These are phyloP conservation scores for Oscheius sp. DNA, from an alignment of 2,888 invertebrate genomes.

Conservation along the genomic window DNA sequence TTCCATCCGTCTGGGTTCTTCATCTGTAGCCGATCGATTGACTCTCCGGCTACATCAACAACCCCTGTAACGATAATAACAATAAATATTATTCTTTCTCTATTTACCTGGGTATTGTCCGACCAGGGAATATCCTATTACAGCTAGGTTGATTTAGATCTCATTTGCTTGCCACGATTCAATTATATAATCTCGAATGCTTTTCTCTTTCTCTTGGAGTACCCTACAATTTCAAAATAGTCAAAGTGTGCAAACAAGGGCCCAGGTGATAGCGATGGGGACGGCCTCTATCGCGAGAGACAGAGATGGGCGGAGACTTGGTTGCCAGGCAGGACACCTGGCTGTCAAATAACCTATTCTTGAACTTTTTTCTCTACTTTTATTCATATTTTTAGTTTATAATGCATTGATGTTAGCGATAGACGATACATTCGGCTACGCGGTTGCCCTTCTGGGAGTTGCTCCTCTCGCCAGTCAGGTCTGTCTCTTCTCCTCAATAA, in stretches of 20 bases:
- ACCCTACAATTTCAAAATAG: slow-evolving; percentile 9
- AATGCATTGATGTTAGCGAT: slow-evolving; percentile 22
- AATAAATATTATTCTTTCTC: too few relatives aligned
- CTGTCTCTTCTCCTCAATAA: neutral
- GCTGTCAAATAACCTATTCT: neutral
- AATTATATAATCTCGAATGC: too few relatives aligned
- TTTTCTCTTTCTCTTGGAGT: too few relatives aligned
- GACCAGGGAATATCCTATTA: too few relatives aligned
- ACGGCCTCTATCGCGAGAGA: neutral
- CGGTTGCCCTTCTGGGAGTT: slow-evolving; percentile 37
- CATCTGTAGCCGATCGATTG: slow-evolving; percentile 5
- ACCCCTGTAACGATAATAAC: too few relatives aligned
- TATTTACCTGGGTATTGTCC: too few relatives aligned
- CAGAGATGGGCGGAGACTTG: slow-evolving; percentile 7
- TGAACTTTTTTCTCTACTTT: neutral
- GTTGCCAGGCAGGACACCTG: slow-evolving; percentile 1
- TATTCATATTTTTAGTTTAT: neutral
- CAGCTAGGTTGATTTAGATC: too few relatives aligned
- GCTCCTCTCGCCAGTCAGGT: slow-evolving; percentile 43
- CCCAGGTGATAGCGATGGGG: slow-evolving; percentile 13
- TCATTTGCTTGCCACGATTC: too few relatives aligned
- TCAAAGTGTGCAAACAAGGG: slow-evolving; percentile 10
- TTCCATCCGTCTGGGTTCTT: neutral
- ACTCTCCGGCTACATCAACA: neutral
- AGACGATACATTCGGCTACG: slow-evolving; percentile 44